phyloP scores from a whole-genome alignment of 2,888 invertebrate genomes.

The Perizoma flavofasciatum region DNA sequence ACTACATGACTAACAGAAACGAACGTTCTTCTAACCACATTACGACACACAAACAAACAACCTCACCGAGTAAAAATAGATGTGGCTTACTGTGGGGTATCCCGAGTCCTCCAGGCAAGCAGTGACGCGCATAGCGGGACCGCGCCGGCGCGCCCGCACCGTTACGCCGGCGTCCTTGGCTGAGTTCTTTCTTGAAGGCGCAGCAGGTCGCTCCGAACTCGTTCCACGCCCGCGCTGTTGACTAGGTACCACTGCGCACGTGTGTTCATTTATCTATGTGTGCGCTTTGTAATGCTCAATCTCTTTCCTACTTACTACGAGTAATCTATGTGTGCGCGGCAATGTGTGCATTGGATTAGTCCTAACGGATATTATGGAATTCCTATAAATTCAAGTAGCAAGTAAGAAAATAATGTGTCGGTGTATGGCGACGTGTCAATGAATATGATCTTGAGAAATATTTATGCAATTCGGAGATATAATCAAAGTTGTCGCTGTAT shows the following conservation, averaged over 20 bases:
- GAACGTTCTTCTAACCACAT: no score
- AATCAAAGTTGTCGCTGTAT: slow-evolving; percentile 8
- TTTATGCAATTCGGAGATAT: slow-evolving; percentile 13
- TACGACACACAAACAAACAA: no score
- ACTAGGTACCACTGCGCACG: slow-evolving; percentile 65
- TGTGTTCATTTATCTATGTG: slow-evolving; percentile 54
- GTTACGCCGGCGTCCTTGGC: slow-evolving; percentile 83
- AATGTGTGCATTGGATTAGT: slow-evolving; percentile 72
- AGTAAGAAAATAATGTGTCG: slow-evolving; percentile 36
- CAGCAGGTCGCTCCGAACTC: slow-evolving; percentile 78
- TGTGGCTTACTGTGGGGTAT: slow-evolving; percentile 26
- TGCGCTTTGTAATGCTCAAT: no score
- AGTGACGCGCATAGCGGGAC: slow-evolving; percentile 53
- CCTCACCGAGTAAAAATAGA: slow-evolving; percentile 15
- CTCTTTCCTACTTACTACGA: no score
- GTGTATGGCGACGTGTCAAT: slow-evolving; percentile 11
- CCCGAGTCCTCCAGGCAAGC: slow-evolving; percentile 38
- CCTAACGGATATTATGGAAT: slow-evolving; percentile 82
- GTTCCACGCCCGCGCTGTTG: slow-evolving; percentile 65
- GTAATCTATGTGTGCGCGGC: slow-evolving; percentile 35
- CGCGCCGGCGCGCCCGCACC: slow-evolving; percentile 55
- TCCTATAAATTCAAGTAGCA: slow-evolving; percentile 60
- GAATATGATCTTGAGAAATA: slow-evolving; percentile 27
- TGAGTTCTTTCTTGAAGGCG: slow-evolving; percentile 81
- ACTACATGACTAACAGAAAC: no score